Evolutionary conservation across 2,888 invertebrate genomes (phyloP).

Genomic region (Agrotis puta): DNA sequence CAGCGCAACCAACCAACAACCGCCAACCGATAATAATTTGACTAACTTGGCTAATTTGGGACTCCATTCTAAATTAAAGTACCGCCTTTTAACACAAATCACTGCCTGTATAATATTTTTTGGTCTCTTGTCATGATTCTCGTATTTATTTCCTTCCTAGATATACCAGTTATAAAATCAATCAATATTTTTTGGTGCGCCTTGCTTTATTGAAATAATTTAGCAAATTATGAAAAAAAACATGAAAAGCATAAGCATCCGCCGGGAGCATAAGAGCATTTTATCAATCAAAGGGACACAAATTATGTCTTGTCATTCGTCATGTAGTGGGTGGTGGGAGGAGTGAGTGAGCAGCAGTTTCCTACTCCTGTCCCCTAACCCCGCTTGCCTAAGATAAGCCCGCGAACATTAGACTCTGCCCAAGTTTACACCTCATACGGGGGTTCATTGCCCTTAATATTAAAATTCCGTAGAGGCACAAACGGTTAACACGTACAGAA

Average conservation of each 20-base stretch:
- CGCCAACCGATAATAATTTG: too few relatives aligned
- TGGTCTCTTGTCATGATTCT: too few relatives aligned
- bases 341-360: neutral
- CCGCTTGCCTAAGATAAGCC: neutral
- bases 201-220: neutral
- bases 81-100: too few relatives aligned
- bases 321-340: neutral
- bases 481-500: too few relatives aligned
- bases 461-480: neutral
- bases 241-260: too few relatives aligned
- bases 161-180: too few relatives aligned
- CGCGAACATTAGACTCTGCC: neutral
- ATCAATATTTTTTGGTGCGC: neutral
- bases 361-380: neutral
- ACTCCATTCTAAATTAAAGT: too few relatives aligned
- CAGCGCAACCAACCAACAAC: too few relatives aligned
- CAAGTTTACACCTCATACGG: slow-evolving; percentile 2
- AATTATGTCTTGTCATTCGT: slow-evolving; percentile 8
- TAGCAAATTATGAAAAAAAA: neutral
- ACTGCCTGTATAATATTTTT: too few relatives aligned
- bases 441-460: slow-evolving; percentile 17
- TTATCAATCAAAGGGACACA: slow-evolving; percentile 16
- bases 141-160: neutral
- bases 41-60: too few relatives aligned
- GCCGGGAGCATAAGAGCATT: neutral